These are phyloP conservation scores for Gobionotothen gibberifrons DNA, from an alignment of 2,797 vertebrate genomes.

Conservation along the genomic window DNA sequence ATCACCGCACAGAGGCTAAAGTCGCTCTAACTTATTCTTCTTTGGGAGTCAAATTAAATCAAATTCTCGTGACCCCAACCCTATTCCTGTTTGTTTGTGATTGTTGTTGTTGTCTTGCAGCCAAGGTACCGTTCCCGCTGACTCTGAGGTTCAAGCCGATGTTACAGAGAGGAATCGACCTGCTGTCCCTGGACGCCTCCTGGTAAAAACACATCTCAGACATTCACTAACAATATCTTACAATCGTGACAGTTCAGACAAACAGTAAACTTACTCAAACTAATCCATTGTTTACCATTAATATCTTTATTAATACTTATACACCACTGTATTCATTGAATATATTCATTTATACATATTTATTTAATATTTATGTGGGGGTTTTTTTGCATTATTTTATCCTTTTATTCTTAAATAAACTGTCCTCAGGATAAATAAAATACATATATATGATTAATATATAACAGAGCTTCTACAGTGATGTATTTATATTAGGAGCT, in stretches of 20 bases:
- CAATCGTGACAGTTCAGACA: neutral
- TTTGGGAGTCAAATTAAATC: too few relatives aligned
- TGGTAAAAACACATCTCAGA: slow-evolving; percentile 78
- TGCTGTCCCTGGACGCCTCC: slow-evolving; percentile 88
- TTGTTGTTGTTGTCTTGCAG: slow-evolving; percentile 58
- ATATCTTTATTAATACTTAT: too few relatives aligned
- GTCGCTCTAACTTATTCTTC: too few relatives aligned
- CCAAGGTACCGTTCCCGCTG: slow-evolving; percentile 90
- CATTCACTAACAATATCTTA: neutral
- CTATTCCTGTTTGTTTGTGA: neutral
- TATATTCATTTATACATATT: too few relatives aligned
- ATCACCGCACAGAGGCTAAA: too few relatives aligned
- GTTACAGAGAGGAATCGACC: slow-evolving; percentile 88
- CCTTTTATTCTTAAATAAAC: too few relatives aligned
- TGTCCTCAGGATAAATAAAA: too few relatives aligned
- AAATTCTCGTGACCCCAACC: too few relatives aligned
- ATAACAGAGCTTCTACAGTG: neutral
- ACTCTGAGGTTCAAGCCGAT: slow-evolving; percentile 90
- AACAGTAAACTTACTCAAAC: accelerated
- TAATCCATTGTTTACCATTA: neutral
- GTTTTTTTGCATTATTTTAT: too few relatives aligned
- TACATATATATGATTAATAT: too few relatives aligned
- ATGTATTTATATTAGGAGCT: neutral
- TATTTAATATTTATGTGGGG: too few relatives aligned
- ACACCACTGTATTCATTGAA: too few relatives aligned